Evolutionary conservation across 2,797 vertebrate species (phyloP).

Genomic region (Hypotaenidia okinawae): DNA sequence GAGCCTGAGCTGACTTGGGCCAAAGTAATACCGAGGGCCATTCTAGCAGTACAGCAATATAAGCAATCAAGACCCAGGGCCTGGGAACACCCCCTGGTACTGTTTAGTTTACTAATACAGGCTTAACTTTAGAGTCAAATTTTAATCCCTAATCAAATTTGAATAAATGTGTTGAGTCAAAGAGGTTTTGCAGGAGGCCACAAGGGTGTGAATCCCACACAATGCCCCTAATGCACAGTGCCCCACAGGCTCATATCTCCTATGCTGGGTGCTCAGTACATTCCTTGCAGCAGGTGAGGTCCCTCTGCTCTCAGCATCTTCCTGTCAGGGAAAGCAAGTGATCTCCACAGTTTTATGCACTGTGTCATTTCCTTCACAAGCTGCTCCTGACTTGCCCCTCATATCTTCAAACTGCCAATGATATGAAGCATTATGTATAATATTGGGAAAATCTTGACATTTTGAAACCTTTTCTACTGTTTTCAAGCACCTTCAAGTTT

Average conservation of each 20-base stretch:
- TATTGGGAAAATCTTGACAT: not conserved
- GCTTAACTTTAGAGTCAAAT: not conserved
- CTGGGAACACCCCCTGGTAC: not conserved
- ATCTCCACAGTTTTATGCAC: not conserved
- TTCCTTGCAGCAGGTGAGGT: not conserved
- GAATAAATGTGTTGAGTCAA: not conserved
- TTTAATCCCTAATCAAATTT: not conserved
- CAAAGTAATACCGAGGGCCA: not conserved
- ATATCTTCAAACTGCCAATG: not conserved
- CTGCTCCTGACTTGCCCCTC: not conserved
- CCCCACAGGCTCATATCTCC: not conserved
- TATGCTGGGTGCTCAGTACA: not conserved
- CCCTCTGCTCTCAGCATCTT: not conserved
- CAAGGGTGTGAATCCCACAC: not conserved
- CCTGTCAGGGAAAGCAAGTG: not conserved
- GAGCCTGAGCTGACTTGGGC: not conserved
- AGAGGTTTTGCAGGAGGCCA: not conserved
- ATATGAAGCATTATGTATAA: not conserved
- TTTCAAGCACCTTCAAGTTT: conserved; percentile 15
- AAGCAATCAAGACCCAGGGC: not conserved
- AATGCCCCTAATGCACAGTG: accelerated
- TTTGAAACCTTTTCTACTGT: not conserved
- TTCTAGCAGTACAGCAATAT: not conserved
- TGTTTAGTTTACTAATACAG: not conserved
- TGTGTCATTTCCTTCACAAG: not conserved